Conservation (phyloP, 2,888 invertebrate species). For the Acanthosepion lycidas region DNA sequence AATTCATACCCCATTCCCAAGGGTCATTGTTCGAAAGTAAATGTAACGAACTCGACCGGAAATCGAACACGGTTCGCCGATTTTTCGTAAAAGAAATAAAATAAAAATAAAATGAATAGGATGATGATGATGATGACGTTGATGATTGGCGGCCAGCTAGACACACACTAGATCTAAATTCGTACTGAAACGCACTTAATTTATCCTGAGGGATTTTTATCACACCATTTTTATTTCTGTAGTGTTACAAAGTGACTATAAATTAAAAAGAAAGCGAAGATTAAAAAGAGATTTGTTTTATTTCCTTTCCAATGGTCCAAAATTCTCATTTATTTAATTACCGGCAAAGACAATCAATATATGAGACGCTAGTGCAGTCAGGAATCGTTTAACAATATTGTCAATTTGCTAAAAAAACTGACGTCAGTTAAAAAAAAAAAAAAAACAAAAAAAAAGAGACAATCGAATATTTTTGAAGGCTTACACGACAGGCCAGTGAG, state of each 20-base stretch:
- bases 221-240: neutral
- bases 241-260: neutral
- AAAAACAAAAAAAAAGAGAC: too few relatives aligned
- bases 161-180: neutral
- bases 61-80: too few relatives aligned
- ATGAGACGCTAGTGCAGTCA: neutral
- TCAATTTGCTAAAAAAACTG: neutral
- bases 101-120: too few relatives aligned
- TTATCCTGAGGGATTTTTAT: neutral
- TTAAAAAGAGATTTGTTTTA: neutral
- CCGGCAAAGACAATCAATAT: neutral
- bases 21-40: too few relatives aligned
- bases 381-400: neutral
- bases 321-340: neutral
- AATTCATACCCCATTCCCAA: too few relatives aligned
- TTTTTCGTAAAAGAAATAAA: too few relatives aligned
- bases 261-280: neutral
- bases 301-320: neutral
- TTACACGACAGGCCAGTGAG: neutral
- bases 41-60: too few relatives aligned
- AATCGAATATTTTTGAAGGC: neutral
- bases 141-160: too few relatives aligned
- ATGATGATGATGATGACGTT: too few relatives aligned
- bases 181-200: neutral
- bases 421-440: neutral